Base-by-base conservation (phyloP, 2,797 vertebrate genomes). In the Darevskia nairensis region DNA sequence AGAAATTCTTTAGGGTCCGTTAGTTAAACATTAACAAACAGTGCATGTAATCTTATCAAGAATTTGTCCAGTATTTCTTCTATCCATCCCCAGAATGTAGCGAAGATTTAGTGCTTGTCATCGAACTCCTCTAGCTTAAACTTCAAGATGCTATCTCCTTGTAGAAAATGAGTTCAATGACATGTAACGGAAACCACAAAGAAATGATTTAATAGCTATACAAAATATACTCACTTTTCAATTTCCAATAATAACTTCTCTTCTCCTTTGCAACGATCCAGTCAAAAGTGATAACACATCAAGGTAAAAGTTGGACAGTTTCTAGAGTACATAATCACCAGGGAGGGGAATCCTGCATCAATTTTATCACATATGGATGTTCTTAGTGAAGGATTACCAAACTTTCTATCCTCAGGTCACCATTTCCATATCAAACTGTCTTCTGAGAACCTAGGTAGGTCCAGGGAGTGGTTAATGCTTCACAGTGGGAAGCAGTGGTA, bases 161-260 rank as follows among this genome's bases (percentile, higher is more conserved):
- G 2, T 59, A 89, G 78, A 90, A 94, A 76, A 64, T 23, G 71
- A 94, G 35, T 13, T 10, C 74, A 84, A 32, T 17, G 89, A 87
- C 8, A 79, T 29, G 10, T 19, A 83, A 83, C 76, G 72, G 32
- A 80, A 88, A 87, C 89, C 82, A 76, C 85, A 50, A 61, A 74
- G 69, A 66, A 78, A 88, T 3, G 81, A 3, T 1, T 61, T 68
- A 89, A 4, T 10, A 86, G 17, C 50, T 69, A 80, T 61, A 87
- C 8, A 93, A 44, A 86, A 64, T 17, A 4, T 39, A 44, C 23
- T 85, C 41, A 68, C 11, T 3, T 89, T 84, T 84, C 32, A 19
- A 72, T 74, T 80, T 91, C 27, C 32, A 80, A 17, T 13, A 32
- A 68, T 83, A 82, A 81, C 39, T 0, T 1, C 76, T 1, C 29